Evolutionary conservation across 2,797 vertebrate species (phyloP).

Genomic region (Pseudochirops corinnae): DNA sequence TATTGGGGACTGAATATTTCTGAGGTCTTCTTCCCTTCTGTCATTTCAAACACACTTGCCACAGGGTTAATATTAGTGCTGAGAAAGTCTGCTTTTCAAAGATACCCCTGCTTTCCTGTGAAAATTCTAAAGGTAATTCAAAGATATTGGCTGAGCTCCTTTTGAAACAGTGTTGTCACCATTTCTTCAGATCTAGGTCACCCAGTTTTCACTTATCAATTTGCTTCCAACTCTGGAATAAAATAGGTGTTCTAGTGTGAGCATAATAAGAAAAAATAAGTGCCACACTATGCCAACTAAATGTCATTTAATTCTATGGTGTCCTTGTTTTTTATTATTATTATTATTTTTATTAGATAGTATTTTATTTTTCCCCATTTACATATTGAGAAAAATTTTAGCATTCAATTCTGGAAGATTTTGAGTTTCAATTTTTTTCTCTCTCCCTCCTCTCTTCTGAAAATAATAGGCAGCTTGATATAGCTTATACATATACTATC

Average conservation of each 20-base stretch:
- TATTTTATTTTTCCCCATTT: too few species aligned
- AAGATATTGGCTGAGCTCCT: neutral
- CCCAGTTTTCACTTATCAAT: neutral
- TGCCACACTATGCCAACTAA: neutral
- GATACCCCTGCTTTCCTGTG: neutral
- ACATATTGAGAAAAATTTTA: too few species aligned
- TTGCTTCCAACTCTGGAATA: neutral
- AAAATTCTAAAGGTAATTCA: neutral
- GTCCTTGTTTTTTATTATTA: neutral
- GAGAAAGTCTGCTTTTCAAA: constrained; percentile 49
- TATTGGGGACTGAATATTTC: constrained; percentile 49
- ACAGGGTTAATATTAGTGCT: constrained; percentile 38
- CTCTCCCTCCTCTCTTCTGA: too few species aligned
- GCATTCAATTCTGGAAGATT: too few species aligned
- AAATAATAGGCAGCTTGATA: too few species aligned
- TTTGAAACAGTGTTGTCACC: neutral
- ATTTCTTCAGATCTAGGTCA: constrained; percentile 1
- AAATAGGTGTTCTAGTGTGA: neutral
- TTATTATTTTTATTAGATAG: too few species aligned
- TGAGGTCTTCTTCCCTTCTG: constrained; percentile 33
- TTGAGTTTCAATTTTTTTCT: too few species aligned
- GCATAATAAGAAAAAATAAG: neutral
- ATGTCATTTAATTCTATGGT: neutral
- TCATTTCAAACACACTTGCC: neutral
- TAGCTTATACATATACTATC: too few species aligned